Base-by-base conservation (phyloP, 2,888 invertebrate genomes). In the Drosophila suboccidentalis region DNA sequence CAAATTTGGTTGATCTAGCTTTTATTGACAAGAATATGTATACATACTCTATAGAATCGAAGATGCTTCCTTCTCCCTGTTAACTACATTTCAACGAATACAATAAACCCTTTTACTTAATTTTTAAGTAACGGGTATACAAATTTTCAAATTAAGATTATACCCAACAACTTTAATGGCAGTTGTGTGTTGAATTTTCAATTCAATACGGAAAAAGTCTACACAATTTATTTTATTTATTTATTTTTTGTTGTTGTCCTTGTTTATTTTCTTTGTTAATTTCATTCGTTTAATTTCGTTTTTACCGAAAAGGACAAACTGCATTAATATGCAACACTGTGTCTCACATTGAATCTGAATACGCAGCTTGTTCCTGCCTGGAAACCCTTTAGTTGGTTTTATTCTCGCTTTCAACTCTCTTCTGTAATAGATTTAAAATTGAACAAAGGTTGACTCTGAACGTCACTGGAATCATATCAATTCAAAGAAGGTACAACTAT, bases 151-250 rank as follows among this genome's bases (percentile, higher is more conserved):
- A 89, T 84, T 84, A 73, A 81, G 81, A 84, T 87, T 87, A 87
- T 82, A 75, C 72, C 8, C 73, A 87, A 71, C 78, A 72, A 66
- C 89, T 88, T 84, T 88, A 84, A 88, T 86, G 69, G 72, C 73
- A 80, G 68, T 75, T 87, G 89, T 87, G 83, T 81, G 49, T 68
- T 44, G 83, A 69, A 88, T 84, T 68, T 71, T 46, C 72, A 83
- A 82, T 77, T 59, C 39, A 69, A 39, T 74, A 36, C 41, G 13
- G 26, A 49, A 34, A 55, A 26, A 11, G 32, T 39, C 15, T 46
- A 53, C 26, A 49, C 15, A 63, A 36, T 39, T 8, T 44, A 5
- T 60, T 49, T 34, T 26, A 10, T 43, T 54, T 50, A 44, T 59
- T 60, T 43, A 10, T 44, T 19, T 44, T 19, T 13, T n/a, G n/a